These are phyloP conservation scores for Papilio polyxenes DNA, from an alignment of 1,140 invertebrate species.

Conservation along the genomic window DNA sequence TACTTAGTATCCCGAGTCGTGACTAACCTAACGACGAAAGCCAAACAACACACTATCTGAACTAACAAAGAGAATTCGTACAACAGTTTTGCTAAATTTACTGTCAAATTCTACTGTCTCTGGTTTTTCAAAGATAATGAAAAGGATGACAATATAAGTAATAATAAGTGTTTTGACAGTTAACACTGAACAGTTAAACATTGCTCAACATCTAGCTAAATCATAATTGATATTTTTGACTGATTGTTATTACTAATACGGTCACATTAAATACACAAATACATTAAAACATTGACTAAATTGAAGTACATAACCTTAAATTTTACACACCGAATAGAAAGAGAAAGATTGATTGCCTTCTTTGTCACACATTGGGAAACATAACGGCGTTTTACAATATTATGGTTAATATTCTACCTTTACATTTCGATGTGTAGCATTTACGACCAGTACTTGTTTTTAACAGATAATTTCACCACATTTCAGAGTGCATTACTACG, in stretches of 20 bases:
- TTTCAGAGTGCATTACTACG: constrained; percentile 71
- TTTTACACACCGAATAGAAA: constrained; percentile 21
- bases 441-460: constrained; percentile 44
- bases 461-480: constrained; percentile 64
- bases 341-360: neutral
- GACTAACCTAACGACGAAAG: constrained; percentile 78
- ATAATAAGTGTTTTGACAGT: neutral
- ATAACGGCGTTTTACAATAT: neutral
- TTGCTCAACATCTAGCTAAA: constrained; percentile 51
- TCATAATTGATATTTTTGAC: constrained; percentile 43
- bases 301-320: constrained; percentile 41
- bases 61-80: constrained; percentile 54
- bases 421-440: neutral
- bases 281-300: constrained; percentile 68
- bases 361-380: neutral
- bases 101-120: neutral
- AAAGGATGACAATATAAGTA: neutral
- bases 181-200: constrained; percentile 49
- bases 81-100: constrained; percentile 47
- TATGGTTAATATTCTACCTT: neutral
- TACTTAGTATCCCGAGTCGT: constrained; percentile 64
- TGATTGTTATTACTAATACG: constrained; percentile 53
- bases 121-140: neutral
- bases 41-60: constrained; percentile 67
- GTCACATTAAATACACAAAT: constrained; percentile 71